A percentile compares a stretch with the other conserved stretches of the same genome.
Evolutionary conservation across 2,113 vertebrate species (phyloP).

Genomic region (Gymnocephalus cernua): DNA sequence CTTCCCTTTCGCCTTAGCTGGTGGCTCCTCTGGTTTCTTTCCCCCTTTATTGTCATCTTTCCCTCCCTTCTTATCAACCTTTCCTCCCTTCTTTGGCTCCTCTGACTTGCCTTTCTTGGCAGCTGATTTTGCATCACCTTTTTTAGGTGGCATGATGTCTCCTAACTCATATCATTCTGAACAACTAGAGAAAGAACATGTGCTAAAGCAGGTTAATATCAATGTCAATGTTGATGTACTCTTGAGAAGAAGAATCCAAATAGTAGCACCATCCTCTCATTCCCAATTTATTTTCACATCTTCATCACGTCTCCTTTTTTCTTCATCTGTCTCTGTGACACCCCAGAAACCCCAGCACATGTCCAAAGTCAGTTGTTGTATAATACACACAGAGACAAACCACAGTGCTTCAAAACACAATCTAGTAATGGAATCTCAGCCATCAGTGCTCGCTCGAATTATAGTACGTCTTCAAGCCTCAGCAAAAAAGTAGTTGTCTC

Average conservation of each 20-base stretch:
- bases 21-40: slow-evolving; percentile 78
- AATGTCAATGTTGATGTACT: slow-evolving; percentile 19
- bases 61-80: slow-evolving; percentile 79
- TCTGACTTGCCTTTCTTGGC: slow-evolving; percentile 81
- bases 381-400: slow-evolving; percentile 61
- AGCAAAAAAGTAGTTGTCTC: slow-evolving; percentile 32
- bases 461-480: slow-evolving; percentile 51
- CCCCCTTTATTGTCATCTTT: slow-evolving; percentile 84
- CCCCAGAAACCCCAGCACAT: slow-evolving; percentile 34
- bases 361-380: slow-evolving; percentile 47
- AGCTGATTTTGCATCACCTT: slow-evolving; percentile 78
- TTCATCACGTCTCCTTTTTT: slow-evolving; percentile 43
- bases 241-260: slow-evolving; percentile 33
- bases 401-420: slow-evolving; percentile 63
- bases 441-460: slow-evolving; percentile 63
- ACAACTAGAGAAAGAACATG: slow-evolving; percentile 12
- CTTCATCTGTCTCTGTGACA: slow-evolving; percentile 33
- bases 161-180: slow-evolving; percentile 74
- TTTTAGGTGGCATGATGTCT: slow-evolving; percentile 88
- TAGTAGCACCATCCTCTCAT: slow-evolving; percentile 37
- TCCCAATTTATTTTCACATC: slow-evolving; percentile 14
- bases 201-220: slow-evolving; percentile 21
- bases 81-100: slow-evolving; percentile 76
- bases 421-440: slow-evolving; percentile 73
- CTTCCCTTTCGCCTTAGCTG: slow-evolving; percentile 84